Conservation (phyloP, 37 sponge, comb jelly and placozoan genomes). For the Aplysina aerophoba region DNA sequence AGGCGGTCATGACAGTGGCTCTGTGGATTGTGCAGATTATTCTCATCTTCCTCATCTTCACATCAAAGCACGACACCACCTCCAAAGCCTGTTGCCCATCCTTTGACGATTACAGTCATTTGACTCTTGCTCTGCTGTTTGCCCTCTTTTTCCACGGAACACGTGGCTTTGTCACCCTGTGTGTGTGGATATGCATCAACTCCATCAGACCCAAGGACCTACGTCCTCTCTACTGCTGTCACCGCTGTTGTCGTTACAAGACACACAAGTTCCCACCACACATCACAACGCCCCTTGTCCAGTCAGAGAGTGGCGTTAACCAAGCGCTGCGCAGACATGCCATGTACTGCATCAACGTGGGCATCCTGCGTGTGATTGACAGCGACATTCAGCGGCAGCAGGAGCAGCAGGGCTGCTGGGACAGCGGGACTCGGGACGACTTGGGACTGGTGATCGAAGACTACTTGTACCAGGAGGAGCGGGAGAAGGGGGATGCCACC, state of each 20-base stretch:
- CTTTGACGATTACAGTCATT: conserved; percentile 15
- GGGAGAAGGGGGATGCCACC: conserved; percentile 24
- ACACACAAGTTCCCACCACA: background rate
- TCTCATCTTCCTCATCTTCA: background rate
- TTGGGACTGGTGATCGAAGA: conserved; percentile 6
- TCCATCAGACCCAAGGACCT: conserved; percentile 63
- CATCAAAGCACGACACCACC: background rate
- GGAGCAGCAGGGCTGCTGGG: background rate
- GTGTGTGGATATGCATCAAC: conserved; percentile 76
- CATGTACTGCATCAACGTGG: conserved; percentile 80
- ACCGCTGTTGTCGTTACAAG: background rate
- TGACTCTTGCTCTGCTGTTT: conserved; percentile 59
- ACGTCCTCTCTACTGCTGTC: conserved; percentile 20
- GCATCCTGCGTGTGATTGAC: conserved; percentile 70
- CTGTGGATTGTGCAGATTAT: conserved; percentile 66
- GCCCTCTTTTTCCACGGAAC: conserved; percentile 62
- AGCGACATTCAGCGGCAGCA: conserved; percentile 21
- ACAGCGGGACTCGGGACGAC: conserved; percentile 53
- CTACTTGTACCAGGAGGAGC: conserved; percentile 42
- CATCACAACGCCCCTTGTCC: conserved; percentile 47
- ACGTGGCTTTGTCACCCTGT: conserved; percentile 72
- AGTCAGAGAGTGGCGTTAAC: conserved; percentile 58
- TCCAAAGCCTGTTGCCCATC: background rate
- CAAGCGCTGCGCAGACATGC: conserved; percentile 66
- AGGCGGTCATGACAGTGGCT: conserved; percentile 47